Percentiles rank a stretch among this genome's conserved stretches.
Conservation (phyloP, 2,113 vertebrate genomes). For the Albula goreensis region DNA sequence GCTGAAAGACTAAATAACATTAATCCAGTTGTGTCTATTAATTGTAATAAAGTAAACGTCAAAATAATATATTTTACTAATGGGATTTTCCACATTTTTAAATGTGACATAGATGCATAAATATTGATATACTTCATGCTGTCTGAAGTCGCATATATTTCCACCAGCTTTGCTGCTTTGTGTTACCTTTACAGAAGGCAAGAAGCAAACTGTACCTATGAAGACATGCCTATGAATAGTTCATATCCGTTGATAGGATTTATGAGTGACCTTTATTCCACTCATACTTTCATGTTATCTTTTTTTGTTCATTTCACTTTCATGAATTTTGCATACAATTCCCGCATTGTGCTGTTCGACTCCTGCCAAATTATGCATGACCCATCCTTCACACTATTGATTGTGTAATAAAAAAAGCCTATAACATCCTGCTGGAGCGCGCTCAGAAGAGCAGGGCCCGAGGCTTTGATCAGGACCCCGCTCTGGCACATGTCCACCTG, state of each 20-base stretch:
- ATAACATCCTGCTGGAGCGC: not conserved
- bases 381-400: not conserved
- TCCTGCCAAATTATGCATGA: not conserved
- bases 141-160: not conserved
- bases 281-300: not conserved
- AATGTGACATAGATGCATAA: too few species aligned
- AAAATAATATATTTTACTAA: too few species aligned
- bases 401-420: not conserved
- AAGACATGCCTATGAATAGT: not conserved
- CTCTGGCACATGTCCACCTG: conserved; percentile 31
- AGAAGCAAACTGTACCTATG: not conserved
- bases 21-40: too few species aligned
- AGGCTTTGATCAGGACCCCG: conserved; percentile 52
- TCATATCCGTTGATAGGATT: not conserved
- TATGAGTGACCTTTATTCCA: not conserved
- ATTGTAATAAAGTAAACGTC: too few species aligned
- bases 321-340: not conserved
- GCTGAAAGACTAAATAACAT: too few species aligned
- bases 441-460: conserved; percentile 23
- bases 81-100: too few species aligned
- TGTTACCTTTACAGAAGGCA: not conserved
- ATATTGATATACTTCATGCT: too few species aligned
- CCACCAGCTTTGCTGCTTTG: not conserved
- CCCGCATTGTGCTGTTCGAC: not conserved
- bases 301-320: not conserved